Base-by-base conservation (phyloP, 2,888 invertebrate species). In the Alsophila aescularia region DNA sequence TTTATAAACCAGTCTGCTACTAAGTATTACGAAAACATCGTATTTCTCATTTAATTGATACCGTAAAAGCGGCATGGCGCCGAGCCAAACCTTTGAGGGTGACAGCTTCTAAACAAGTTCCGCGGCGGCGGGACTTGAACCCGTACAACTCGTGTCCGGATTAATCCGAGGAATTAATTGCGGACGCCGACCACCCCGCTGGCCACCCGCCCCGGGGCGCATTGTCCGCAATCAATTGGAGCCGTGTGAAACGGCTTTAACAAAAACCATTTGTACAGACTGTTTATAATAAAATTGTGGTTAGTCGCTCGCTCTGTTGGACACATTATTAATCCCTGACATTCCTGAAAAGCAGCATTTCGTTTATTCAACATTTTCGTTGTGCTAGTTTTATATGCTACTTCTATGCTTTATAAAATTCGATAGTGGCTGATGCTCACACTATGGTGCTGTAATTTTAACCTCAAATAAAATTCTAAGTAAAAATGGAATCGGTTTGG, bases 131-230 rank as follows among this genome's bases (percentile, higher is more conserved):
- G 45, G 40, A 16, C 13, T 18, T 16, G 34, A 40, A 44, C 16
- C 51, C 52, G 39, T 29, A 52, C 43, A 15, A 44, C 52, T 52
- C 52, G 40, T 52, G 52, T 45, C 45, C 34, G 29, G 27, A 45
- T 44, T 52, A 45, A 52, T 52, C 40, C 44, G 24, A 16, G 27
- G 52, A 52, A 52, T 52, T 52, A 52, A 45, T 52, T 52, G 52
- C 40, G 32, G 43, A 12, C 29, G 14, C 21, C 32, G 7, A 0
- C 41, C 13, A 1, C 24, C 1, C 24, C 24, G 5, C 5, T 8
- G 7, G 5, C 31, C 27, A 13, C 12, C 36, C 27, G 29, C 31
- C 29, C 36, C 45, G 14, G 24, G 27, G 13, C 18, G 29, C 21
- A 37, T 27, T 27, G 15, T 37, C 15, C 36, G 12, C 47, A 48